Conservation (phyloP, 1,140 invertebrate species). For the Bilobella aurantiaca region DNA sequence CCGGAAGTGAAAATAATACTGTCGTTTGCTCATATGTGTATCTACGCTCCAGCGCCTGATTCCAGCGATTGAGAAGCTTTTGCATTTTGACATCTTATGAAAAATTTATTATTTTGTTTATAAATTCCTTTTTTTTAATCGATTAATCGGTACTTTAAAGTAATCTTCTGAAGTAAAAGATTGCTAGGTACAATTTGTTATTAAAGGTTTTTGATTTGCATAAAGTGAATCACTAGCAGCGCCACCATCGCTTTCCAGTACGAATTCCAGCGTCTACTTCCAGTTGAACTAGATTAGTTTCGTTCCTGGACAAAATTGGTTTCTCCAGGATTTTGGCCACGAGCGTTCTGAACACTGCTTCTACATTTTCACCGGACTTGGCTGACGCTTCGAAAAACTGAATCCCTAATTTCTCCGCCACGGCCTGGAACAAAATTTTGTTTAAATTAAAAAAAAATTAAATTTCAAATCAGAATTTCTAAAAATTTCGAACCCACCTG, state of each 20-base stretch:
- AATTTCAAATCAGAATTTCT: background rate
- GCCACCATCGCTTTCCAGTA: background rate
- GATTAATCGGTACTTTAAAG: no score
- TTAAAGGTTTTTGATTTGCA: background rate
- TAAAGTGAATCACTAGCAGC: background rate
- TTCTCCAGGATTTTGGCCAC: conserved; percentile 39
- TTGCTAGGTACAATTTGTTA: no score
- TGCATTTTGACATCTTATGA: no score
- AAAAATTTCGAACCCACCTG: conserved; percentile 36
- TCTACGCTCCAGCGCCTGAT: background rate
- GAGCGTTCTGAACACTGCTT: conserved; percentile 55
- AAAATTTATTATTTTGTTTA: no score
- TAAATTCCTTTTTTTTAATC: no score
- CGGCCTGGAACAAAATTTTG: conserved; percentile 43
- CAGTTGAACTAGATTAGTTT: background rate
- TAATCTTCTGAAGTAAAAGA: no score
- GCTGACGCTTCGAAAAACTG: conserved; percentile 79
- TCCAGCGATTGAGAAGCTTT: no score
- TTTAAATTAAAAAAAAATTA: no score
- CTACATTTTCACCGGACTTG: conserved; percentile 69
- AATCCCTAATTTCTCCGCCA: conserved; percentile 69
- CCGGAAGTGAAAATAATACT: conserved; percentile 6
- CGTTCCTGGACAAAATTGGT: background rate
- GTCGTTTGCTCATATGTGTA: background rate
- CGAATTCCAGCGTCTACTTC: background rate